Percentiles rank a stretch among this genome's conserved stretches.
Conservation (phyloP, 2,888 invertebrate genomes). For the Zhengitettix transpicula region DNA sequence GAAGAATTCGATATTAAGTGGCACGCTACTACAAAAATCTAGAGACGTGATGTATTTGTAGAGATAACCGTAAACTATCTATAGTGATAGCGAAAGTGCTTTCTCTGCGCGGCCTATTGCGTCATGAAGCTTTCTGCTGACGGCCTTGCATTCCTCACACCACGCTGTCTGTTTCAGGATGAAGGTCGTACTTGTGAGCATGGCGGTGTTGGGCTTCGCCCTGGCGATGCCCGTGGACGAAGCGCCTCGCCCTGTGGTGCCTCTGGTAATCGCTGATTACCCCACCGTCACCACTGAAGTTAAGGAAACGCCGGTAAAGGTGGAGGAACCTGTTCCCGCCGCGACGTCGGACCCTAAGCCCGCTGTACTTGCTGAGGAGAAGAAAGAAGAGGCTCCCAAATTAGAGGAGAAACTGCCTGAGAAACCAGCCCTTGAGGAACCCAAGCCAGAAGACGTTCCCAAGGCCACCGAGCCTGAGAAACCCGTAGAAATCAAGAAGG, state of each 20-base stretch:
- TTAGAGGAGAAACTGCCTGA: background rate
- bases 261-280: slow-evolving; percentile 27
- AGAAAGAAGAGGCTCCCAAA: slow-evolving; percentile 9
- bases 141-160: too few relatives aligned
- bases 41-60: too few relatives aligned
- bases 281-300: slow-evolving; percentile 21
- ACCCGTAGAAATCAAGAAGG: slow-evolving; percentile 4
- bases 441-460: background rate
- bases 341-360: slow-evolving; percentile 4
- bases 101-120: too few relatives aligned
- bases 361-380: slow-evolving; percentile 1
- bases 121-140: too few relatives aligned
- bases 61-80: too few relatives aligned
- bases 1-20: too few relatives aligned
- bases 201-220: slow-evolving; percentile 34
- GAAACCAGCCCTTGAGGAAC: background rate
- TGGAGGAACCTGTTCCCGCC: background rate
- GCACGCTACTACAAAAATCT: too few relatives aligned
- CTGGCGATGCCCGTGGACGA: slow-evolving; percentile 34
- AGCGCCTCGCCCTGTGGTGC: slow-evolving; percentile 16
- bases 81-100: too few relatives aligned
- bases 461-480: slow-evolving; percentile 1
- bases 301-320: slow-evolving; percentile 19
- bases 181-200: slow-evolving; percentile 41
- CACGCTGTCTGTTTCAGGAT: slow-evolving; percentile 21